Conservation (phyloP, 2,113 vertebrate genomes). For the Lepisosteus osseus region DNA sequence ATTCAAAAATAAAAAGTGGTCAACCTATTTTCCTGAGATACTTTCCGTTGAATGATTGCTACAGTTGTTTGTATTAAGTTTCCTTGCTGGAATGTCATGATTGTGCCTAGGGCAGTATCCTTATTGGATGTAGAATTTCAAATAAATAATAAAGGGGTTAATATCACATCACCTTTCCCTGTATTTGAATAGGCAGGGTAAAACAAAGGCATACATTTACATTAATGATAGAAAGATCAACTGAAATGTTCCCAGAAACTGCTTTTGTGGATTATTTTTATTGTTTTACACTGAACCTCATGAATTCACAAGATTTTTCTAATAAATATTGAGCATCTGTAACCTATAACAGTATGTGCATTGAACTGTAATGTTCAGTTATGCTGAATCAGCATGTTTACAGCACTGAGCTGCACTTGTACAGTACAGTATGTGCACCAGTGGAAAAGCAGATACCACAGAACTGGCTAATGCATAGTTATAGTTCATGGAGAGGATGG, state of each 20-base stretch:
- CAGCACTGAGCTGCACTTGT: too few relatives aligned
- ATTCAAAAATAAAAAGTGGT: too few relatives aligned
- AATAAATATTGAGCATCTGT: slow-evolving; percentile 24
- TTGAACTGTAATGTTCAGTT: slow-evolving; percentile 16
- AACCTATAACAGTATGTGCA: background rate
- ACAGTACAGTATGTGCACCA: background rate
- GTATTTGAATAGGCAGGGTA: slow-evolving; percentile 31
- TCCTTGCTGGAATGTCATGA: slow-evolving; percentile 55
- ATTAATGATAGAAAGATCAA: slow-evolving; percentile 40
- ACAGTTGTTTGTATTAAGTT: slow-evolving; percentile 49
- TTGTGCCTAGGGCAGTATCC: slow-evolving; percentile 37
- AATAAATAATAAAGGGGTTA: slow-evolving; percentile 48
- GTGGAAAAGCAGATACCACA: background rate
- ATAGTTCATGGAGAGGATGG: background rate
- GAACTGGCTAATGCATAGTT: background rate
- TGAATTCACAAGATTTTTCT: slow-evolving; percentile 30
- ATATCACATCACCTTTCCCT: slow-evolving; percentile 37
- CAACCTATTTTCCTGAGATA: slow-evolving; percentile 53
- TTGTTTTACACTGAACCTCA: slow-evolving; percentile 31
- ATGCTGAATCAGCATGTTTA: slow-evolving; percentile 12
- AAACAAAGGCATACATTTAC: slow-evolving; percentile 30
- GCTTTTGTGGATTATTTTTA: slow-evolving; percentile 5
- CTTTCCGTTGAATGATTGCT: slow-evolving; percentile 52
- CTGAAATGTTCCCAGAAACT: slow-evolving; percentile 9
- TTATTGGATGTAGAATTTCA: slow-evolving; percentile 30